Evolutionary conservation across 1,140 invertebrate genomes (phyloP).

Genomic region (Eupristina koningsbergeri): DNA sequence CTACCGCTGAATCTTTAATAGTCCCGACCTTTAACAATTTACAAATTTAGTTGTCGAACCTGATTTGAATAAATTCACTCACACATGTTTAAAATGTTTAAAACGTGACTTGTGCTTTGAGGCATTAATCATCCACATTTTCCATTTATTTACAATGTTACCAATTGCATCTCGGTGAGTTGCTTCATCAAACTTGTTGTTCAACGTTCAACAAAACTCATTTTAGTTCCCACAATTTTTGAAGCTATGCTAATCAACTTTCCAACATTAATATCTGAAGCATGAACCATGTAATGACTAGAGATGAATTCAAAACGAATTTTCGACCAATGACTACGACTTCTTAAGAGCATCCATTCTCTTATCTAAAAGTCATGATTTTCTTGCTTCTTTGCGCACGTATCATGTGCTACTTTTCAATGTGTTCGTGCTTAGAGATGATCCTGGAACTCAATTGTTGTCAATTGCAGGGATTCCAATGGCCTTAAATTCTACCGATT

Average conservation of each 20-base stretch:
- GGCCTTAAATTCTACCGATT: not conserved
- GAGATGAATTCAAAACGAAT: not conserved
- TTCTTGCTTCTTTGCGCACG: not conserved
- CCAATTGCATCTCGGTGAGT: not conserved
- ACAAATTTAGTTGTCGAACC: not conserved
- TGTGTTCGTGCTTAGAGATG: not conserved
- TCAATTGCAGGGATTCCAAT: not conserved
- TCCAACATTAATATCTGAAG: not conserved
- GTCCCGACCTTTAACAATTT: not conserved
- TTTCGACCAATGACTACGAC: not conserved
- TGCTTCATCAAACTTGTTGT: not conserved
- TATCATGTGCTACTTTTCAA: slow-evolving; percentile 24
- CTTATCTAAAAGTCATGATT: not conserved
- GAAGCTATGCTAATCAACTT: not conserved
- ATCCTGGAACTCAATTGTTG: not conserved
- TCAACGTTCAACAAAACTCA: not conserved
- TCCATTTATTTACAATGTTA: not conserved
- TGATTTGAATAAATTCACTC: not conserved
- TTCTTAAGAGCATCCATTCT: not conserved
- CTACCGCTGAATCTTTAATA: not conserved
- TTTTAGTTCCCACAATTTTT: not conserved
- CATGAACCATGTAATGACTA: not conserved
- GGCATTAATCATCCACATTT: no score
- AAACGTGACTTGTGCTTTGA: no score
- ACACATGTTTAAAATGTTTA: no score